phyloP scores from a whole-genome alignment of 2,797 vertebrate species.

The Oryzias dopingdopingensis region DNA sequence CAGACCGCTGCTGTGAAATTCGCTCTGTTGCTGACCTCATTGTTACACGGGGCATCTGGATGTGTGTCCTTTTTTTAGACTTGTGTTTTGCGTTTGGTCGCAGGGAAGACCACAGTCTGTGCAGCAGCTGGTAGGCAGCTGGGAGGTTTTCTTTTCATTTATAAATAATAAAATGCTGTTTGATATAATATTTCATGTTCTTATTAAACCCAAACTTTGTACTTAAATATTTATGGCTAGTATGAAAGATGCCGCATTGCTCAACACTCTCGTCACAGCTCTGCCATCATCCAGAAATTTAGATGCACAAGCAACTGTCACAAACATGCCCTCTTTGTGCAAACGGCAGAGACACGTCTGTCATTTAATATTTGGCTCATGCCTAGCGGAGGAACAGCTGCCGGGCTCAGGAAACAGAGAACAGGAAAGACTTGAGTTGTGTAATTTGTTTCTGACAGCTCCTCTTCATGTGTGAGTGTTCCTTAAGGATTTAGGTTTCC shows the following conservation, averaged over 20 bases:
- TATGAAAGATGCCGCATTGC: slow-evolving; percentile 20
- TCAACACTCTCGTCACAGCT: neutral
- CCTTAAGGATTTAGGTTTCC: slow-evolving; percentile 38
- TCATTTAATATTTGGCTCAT: slow-evolving; percentile 73
- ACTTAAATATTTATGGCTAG: slow-evolving; percentile 22
- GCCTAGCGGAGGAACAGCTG: slow-evolving; percentile 71
- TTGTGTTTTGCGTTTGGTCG: slow-evolving; percentile 19
- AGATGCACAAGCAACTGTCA: slow-evolving; percentile 63
- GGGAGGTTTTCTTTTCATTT: slow-evolving; percentile 2
- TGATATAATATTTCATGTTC: slow-evolving; percentile 12
- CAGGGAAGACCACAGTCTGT: slow-evolving; percentile 8
- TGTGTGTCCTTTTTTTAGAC: neutral
- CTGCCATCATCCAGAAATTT: slow-evolving; percentile 44
- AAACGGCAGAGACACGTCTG: slow-evolving; percentile 66
- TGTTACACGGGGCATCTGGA: slow-evolving; percentile 32
- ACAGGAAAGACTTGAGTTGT: slow-evolving; percentile 54
- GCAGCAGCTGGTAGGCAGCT: slow-evolving; percentile 25
- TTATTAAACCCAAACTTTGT: slow-evolving; percentile 6
- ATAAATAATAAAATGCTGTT: slow-evolving; percentile 8
- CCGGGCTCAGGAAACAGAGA: slow-evolving; percentile 65
- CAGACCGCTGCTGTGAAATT: slow-evolving; percentile 43
- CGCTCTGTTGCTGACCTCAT: slow-evolving; percentile 50
- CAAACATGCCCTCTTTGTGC: slow-evolving; percentile 61
- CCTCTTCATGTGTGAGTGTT: slow-evolving; percentile 54
- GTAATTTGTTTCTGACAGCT: slow-evolving; percentile 68